Base-by-base conservation (phyloP, 1,140 invertebrate species). In the Drosophila asahinai region DNA sequence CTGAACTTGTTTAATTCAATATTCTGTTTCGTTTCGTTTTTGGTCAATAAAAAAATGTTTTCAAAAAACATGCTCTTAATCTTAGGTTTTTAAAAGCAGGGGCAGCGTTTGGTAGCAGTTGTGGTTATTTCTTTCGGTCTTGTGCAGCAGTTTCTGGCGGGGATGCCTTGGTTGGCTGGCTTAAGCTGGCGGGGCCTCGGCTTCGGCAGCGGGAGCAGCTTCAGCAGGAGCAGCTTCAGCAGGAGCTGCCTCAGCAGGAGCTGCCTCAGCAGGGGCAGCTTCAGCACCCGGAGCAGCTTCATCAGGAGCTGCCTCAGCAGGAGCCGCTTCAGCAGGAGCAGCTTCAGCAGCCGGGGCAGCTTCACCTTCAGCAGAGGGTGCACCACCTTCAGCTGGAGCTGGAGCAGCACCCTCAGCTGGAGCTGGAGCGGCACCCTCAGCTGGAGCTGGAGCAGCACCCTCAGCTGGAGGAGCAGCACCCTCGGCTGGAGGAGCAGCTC, bases 121-220 rank as follows among this genome's bases (percentile, higher is more conserved):
- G 70, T 82, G 55, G 33, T 15, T 22, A 47, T 58, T 27, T 54
- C 54, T 62, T 59, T 58, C 38, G 47, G 25, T 59, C 6, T 48
- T 25, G 49, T 48, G 45, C 54, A 79, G 78, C 78, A 71, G 58
- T 67, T 14, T 67, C 45, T 59, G 25, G 27, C 30, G 30, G 30
- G 48, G 49, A 71, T 14, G 15, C 45, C 17, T 25, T 48, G 52
- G 9, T 65, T 58, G 47, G 52, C 15, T 38, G 40, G 36, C 38
- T 70, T 89, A 87, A 9, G 90, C 93, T 48, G 91, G 94, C 64
- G 93, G 94, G 5, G 92, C 93, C 30, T 93, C 91, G 22, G 91
- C 73, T n/a, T 81, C 79, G 25, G 77, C 76, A 36, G 70, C 67
- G 7, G 70, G 67, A 27, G 70, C 67, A 8, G 70, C 67, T 72